Percentiles rank a stretch among this genome's conserved stretches.
phyloP scores from a whole-genome alignment of 2,888 invertebrate species.

The Bedellia somnulentella region DNA sequence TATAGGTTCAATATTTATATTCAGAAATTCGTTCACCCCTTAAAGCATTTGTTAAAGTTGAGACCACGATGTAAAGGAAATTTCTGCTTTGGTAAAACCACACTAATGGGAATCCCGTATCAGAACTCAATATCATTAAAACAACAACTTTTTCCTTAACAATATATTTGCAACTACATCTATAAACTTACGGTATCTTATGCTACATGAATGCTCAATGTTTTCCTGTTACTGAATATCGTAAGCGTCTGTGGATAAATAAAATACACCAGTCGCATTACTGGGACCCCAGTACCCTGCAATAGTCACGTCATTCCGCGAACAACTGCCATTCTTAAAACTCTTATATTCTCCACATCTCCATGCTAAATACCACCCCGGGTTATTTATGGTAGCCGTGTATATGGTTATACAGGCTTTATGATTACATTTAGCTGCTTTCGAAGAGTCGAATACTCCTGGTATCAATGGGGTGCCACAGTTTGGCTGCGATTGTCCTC shows the following conservation, averaged over 20 bases:
- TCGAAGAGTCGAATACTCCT: conserved; percentile 30
- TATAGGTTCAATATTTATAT: no score
- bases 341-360: conserved; percentile 33
- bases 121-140: no score
- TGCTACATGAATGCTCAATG: not conserved
- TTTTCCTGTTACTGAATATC: conserved; percentile 9
- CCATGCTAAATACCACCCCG: conserved; percentile 27
- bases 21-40: no score
- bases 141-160: not conserved
- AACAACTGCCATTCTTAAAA: conserved; percentile 27
- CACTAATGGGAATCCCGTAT: no score
- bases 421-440: conserved; percentile 42
- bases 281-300: conserved; percentile 44
- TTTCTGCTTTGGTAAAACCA: no score
- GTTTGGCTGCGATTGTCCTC: conserved; percentile 58
- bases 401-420: conserved; percentile 35
- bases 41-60: no score
- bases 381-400: conserved; percentile 31
- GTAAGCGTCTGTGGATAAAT: conserved; percentile 33
- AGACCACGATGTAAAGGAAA: no score
- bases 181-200: not conserved
- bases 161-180: not conserved
- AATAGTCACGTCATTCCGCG: conserved; percentile 21
- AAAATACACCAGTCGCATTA: conserved; percentile 35
- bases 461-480: conserved; percentile 41